Conservation (phyloP, 2,888 invertebrate species). For the Zygothrica quintamaculata region DNA sequence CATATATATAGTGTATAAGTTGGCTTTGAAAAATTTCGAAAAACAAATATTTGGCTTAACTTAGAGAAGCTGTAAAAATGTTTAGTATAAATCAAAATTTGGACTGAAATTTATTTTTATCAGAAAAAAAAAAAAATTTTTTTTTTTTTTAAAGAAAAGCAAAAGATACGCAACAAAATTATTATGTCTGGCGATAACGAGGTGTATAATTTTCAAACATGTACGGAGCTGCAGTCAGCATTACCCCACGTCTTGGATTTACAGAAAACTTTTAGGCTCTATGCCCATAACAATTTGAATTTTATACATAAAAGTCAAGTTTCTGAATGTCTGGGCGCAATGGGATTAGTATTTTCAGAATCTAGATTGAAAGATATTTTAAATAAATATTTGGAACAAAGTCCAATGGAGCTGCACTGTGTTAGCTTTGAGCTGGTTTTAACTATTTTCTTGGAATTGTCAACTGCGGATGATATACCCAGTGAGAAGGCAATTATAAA, state of each 20-base stretch:
- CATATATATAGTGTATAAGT: too few relatives aligned
- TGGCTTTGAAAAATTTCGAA: too few relatives aligned
- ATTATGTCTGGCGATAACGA: not conserved
- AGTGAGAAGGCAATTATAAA: constrained; percentile 14
- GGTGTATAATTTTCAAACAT: constrained; percentile 19
- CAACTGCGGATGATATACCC: not conserved
- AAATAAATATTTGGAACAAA: not conserved
- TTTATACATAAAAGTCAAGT: constrained; percentile 15
- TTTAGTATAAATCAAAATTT: too few relatives aligned
- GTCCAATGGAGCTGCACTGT: too few relatives aligned
- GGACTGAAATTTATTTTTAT: too few relatives aligned
- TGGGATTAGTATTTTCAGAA: constrained; percentile 30
- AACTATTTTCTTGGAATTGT: constrained; percentile 27
- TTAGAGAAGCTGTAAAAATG: too few relatives aligned
- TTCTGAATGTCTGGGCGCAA: constrained; percentile 32
- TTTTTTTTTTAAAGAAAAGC: too few relatives aligned
- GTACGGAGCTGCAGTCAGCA: constrained; percentile 18
- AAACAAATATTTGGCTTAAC: too few relatives aligned
- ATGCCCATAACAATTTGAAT: not conserved
- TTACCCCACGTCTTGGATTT: constrained; percentile 14
- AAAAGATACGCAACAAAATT: too few relatives aligned
- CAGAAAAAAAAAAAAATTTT: too few relatives aligned
- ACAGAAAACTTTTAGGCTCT: constrained; percentile 16
- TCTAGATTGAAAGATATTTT: not conserved
- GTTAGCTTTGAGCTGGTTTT: constrained; percentile 37